Conservation (phyloP, 2,113 vertebrate species). For the Crotalus tigris region DNA sequence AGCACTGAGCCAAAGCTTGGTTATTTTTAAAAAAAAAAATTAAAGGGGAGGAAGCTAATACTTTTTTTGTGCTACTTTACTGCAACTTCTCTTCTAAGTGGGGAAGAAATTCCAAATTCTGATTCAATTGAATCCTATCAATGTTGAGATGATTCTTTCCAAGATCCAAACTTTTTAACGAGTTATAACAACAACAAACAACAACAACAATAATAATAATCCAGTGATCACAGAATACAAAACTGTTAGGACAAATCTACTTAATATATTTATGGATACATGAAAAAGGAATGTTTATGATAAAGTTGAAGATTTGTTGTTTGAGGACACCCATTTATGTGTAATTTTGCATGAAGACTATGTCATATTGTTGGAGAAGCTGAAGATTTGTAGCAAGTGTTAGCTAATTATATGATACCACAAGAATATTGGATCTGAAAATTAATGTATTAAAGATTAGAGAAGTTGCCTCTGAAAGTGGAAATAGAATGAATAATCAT, state of each 20-base stretch:
- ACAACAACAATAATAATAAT: too few species aligned
- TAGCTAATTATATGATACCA: neutral
- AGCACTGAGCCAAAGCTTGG: neutral
- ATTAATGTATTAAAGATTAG: neutral
- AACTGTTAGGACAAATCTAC: neutral
- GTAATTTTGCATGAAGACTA: neutral
- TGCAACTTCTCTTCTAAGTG: neutral
- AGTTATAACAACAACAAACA: too few species aligned
- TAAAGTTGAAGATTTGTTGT: neutral
- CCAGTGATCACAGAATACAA: neutral
- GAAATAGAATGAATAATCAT: neutral
- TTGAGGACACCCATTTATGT: neutral
- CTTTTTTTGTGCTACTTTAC: neutral
- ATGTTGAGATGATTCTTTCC: neutral
- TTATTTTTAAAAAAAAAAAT: neutral
- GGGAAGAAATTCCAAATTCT: neutral
- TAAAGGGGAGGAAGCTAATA: neutral
- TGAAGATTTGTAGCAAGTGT: neutral
- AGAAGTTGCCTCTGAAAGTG: neutral
- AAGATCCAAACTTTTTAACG: neutral
- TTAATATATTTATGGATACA: neutral
- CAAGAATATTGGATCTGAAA: neutral
- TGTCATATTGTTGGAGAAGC: neutral
- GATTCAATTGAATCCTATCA: neutral
- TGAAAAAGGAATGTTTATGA: neutral